phyloP scores from a whole-genome alignment of 2,113 vertebrate species.

The Buteo buteo region DNA sequence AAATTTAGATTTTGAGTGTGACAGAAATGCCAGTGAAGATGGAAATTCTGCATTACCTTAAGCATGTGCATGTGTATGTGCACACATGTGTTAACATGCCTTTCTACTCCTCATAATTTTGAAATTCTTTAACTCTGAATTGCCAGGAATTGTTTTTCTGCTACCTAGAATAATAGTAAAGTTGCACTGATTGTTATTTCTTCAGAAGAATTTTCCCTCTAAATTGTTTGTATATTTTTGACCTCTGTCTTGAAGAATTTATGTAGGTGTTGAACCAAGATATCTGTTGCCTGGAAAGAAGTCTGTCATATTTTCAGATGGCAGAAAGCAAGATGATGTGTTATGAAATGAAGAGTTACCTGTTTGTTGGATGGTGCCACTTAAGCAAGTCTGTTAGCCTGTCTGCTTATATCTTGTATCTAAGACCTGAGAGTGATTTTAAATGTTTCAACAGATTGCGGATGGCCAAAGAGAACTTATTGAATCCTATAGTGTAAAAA shows the following conservation, averaged over 20 bases:
- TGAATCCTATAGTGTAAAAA: slow-evolving; percentile 91
- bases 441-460: slow-evolving; percentile 81
- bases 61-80: accelerated
- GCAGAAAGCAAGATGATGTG: neutral
- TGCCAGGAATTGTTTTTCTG: neutral
- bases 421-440: neutral
- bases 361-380: neutral
- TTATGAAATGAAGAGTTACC: neutral
- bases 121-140: neutral
- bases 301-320: neutral
- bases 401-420: neutral
- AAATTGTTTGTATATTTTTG: neutral
- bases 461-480: slow-evolving; percentile 91
- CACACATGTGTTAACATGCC: accelerated
- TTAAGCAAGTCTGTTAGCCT: neutral
- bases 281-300: neutral
- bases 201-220: neutral
- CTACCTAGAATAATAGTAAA: neutral
- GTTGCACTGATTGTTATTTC: neutral
- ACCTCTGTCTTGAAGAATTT: neutral
- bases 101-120: neutral
- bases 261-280: neutral
- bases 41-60: neutral
- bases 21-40: neutral
- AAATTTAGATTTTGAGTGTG: neutral